A percentile compares a stretch with the other conserved stretches of the same genome.
Conservation (phyloP, 2,113 vertebrate genomes). For the Oenanthe oenanthe region DNA sequence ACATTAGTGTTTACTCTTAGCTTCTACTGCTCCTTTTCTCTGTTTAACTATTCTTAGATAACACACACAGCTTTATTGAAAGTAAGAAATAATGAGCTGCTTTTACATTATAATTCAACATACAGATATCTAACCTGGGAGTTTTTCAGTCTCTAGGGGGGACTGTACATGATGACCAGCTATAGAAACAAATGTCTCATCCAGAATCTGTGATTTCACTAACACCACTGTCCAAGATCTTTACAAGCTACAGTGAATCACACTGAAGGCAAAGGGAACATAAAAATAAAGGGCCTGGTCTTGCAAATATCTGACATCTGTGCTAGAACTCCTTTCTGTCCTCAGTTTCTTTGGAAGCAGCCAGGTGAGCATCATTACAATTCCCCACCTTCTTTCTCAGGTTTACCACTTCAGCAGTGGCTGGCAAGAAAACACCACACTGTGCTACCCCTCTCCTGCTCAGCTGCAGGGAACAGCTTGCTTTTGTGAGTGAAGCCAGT, state of each 20-base stretch:
- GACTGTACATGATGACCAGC: neutral
- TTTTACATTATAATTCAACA: neutral
- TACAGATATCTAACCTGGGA: neutral
- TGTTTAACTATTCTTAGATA: conserved; percentile 4
- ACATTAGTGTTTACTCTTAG: neutral
- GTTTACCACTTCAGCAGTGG: neutral
- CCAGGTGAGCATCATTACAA: neutral
- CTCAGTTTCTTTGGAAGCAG: neutral
- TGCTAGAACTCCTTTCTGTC: neutral
- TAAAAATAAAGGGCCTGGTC: neutral
- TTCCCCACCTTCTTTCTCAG: neutral
- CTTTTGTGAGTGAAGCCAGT: neutral
- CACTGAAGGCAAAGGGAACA: neutral
- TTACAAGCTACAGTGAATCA: neutral
- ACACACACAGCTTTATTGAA: neutral
- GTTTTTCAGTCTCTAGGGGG: neutral
- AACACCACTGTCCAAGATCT: neutral
- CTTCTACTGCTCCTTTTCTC: neutral
- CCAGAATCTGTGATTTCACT: neutral
- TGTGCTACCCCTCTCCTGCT: neutral
- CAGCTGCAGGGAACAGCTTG: neutral
- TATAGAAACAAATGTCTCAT: neutral
- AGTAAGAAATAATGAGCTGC: neutral
- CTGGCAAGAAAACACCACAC: neutral
- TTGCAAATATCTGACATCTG: neutral